Base-by-base conservation (phyloP, 2,797 vertebrate species). In the Melanotaenia pygmaea region DNA sequence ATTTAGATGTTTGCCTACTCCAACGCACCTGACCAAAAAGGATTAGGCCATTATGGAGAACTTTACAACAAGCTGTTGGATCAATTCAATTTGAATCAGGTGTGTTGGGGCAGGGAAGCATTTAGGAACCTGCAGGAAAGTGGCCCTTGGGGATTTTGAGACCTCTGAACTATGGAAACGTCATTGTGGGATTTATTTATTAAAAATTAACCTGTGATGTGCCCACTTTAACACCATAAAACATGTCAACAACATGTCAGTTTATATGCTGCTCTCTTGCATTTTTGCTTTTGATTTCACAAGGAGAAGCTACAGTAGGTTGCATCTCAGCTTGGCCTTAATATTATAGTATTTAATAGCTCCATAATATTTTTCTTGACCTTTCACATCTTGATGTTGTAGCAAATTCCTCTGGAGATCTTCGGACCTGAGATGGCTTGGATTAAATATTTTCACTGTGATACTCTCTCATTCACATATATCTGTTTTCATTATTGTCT, bases 401-500 rank as follows among this genome's bases (percentile, higher is more conserved):
- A 35, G 45, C 59, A 79, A 72, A 77, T 12, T 30, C 57, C 40
- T 47, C 43, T 20, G 40, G 72, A 51, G 53, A 53, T 13, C 47
- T 47, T 79, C 28, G 43, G 24, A 53, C 68, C 64, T 74, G 7
- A 35, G 30, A 50, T 51, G 37, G 20, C 54, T 74, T 40, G 11
- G 24, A 83, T 72, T 72, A 60, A 34, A 54, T 43, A 47, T 74
- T 84, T 83, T 62, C 54, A 43, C 73, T 50, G 58, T 63, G 76
- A 76, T 74, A 64, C 79, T 83, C 69, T 79, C 65, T 66, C 43
- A 7, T 64, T 86, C 74, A 66, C 69, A 22, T 86, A 76, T 76
- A 88, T 90, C 82, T 88, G 79, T 91, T 90, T 88, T 81, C 82
- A 2, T 81, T 91, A 82, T 67, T 34, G 59, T 79, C 75, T 22